Evolutionary conservation across 92 coral and sea anemone species (phyloP), one percentile per base, ranked within the genome.

Genomic region (Bergia puertoricense): DNA sequence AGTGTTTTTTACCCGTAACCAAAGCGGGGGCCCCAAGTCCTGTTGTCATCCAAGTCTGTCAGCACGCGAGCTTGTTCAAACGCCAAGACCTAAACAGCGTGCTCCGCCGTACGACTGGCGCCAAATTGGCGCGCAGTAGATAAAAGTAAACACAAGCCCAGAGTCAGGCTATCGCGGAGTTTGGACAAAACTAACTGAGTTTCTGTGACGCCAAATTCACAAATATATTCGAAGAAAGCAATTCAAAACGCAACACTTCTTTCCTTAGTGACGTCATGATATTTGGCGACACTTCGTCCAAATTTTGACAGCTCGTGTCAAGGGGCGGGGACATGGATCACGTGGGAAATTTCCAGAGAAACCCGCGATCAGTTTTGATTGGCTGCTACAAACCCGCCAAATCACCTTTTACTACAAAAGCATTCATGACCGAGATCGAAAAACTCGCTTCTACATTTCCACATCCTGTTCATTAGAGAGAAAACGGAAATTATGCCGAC

Each of bases 41-140:
- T 84, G 68, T 84, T 48, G 77, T 71, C 78, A 84, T 44, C 66
- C 77, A 2, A 72, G 76, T 84, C 78, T 46, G 87, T 84, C 79
- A 84, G 77, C 87, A 84, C 87, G 87, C 79, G 87, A 84, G 66
- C 78, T 84, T 13, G 78, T 71, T 43, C 71, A 78, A 84, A 84
- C 71, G 79, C 2, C 67, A 22, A 37, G 15, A 76, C 40, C 42
- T 45, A 30, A 84, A 59, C 65, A 84, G 87, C 65, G 87, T 84
- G 87, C 77, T 67, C 15, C 77, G 45, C 86, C 59, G 57, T 43
- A 69, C 46, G 79, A 69, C 65, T 4, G 87, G 78, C 79, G 87
- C 87, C 87, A 69, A 84, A 84, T 15, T 37, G 87, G 87, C 87
- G 87, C 77, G 20, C 39, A n/a, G 23, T 44, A 18, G 36, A 30